These are phyloP conservation scores for Umimayanthus kanabou DNA, from an alignment of 92 coral and sea anemone species.

Conservation along the genomic window DNA sequence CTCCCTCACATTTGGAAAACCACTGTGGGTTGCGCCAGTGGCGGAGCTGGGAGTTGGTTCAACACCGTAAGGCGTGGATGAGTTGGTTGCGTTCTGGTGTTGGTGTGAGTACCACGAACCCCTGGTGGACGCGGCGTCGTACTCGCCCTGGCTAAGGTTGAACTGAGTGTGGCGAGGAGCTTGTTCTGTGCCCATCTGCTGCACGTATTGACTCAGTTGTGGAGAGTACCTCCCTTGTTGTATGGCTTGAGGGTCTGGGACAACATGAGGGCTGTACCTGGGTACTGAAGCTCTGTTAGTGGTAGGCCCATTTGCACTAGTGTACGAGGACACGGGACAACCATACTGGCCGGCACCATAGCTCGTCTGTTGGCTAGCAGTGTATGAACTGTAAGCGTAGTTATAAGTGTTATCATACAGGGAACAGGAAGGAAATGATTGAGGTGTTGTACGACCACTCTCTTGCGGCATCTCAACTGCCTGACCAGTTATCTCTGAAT, in stretches of 20 bases:
- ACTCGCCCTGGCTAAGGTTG: conserved; percentile 55
- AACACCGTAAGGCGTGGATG: conserved; percentile 47
- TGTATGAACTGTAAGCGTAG: conserved; percentile 69
- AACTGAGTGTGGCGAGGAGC: conserved; percentile 55
- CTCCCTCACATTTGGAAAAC: conserved; percentile 95
- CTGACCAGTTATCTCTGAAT: conserved; percentile 43
- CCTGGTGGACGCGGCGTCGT: conserved; percentile 61
- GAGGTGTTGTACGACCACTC: conserved; percentile 69
- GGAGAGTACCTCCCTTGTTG: conserved; percentile 72
- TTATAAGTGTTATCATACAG: conserved; percentile 69
- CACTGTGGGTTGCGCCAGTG: conserved; percentile 51
- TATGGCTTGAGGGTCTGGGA: conserved; percentile 44
- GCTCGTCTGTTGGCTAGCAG: conserved; percentile 63
- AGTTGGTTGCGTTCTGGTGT: conserved; percentile 42
- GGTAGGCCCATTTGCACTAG: conserved; percentile 52
- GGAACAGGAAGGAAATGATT: conserved; percentile 84
- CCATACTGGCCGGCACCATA: conserved; percentile 66
- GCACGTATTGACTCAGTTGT: conserved; percentile 81
- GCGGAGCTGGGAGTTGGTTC: conserved; percentile 52
- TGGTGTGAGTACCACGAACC: conserved; percentile 67
- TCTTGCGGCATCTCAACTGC: conserved; percentile 44
- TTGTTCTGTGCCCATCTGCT: conserved; percentile 64
- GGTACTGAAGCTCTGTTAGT: conserved; percentile 57
- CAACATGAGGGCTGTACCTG: conserved; percentile 64
- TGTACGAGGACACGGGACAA: conserved; percentile 62